Evolutionary conservation across 2,888 invertebrate species (phyloP), one percentile per base, ranked within the genome.

Genomic region (Ischnus inquisitorius): DNA sequence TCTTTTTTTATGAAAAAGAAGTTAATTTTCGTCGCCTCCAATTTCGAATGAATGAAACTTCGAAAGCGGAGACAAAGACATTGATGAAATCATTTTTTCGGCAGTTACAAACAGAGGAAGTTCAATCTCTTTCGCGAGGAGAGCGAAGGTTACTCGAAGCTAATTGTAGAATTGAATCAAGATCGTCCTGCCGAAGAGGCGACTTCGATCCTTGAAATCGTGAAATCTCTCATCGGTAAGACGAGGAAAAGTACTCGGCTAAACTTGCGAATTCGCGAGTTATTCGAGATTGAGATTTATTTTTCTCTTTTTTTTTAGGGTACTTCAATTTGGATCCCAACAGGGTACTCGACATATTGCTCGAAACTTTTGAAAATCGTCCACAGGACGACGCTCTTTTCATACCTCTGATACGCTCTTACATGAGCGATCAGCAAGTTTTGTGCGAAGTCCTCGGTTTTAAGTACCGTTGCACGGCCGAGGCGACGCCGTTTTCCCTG

Each of bases 291-390:
- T 12, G 10, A 8, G 19, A 19, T 19, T 12, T 22, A 16, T 22
- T 54, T 10, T 54, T 77, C 41, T 46, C 41, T 82, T 85, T 87
- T 22, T 85, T 90, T 91, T 2, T 93, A 98, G 99, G 99, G 91
- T 99, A 99, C 94, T 99, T 99, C 93, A 99, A 99, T 94, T 95
- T 99, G 93, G 99, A 99, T 94, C 99, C 99, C 3, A 99, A 99
- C 94, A 95, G 99, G 91, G 99, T 99, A 14, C 94, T 99, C 87
- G 99, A 99, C 93, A 96, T 99, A 85, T 97, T 99, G 88, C 94
- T 99, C 89, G 99, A 99, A 94, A 97, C 98, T 39, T 99, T 99
- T 94, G 99, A 99, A 93, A 96, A 97, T 87, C 96, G 97, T 77
- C 96, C 97, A 0, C 95, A 97, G 88, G 95, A 97, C 93, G 96